Evolutionary conservation across 2,888 invertebrate species (phyloP).

Genomic region (Callosobruchus maculatus): DNA sequence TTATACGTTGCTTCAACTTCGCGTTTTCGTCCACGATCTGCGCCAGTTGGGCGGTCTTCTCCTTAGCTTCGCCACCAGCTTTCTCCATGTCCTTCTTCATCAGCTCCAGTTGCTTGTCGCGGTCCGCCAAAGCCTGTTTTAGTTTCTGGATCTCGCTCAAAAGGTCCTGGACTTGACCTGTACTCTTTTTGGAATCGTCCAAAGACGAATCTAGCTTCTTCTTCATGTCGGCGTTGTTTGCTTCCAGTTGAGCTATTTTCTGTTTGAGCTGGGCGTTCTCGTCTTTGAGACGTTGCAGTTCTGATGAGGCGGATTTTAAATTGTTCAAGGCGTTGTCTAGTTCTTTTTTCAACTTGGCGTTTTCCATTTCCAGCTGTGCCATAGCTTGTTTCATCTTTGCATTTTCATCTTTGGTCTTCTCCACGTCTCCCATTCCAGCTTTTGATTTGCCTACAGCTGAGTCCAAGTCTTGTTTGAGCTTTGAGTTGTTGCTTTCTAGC

Average conservation of each 20-base stretch:
- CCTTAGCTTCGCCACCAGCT: not conserved
- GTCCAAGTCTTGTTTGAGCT: slow-evolving; percentile 25
- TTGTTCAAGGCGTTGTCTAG: slow-evolving; percentile 12
- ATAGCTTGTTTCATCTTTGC: slow-evolving; percentile 19
- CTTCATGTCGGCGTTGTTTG: slow-evolving; percentile 15
- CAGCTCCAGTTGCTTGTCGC: slow-evolving; percentile 7
- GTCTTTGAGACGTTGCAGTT: slow-evolving; percentile 15
- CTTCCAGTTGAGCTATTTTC: slow-evolving; percentile 20
- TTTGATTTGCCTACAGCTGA: slow-evolving; percentile 15
- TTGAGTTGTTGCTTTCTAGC: slow-evolving; percentile 17
- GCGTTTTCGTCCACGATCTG: slow-evolving; percentile 7
- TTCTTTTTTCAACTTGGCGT: slow-evolving; percentile 20
- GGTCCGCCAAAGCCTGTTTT: slow-evolving; percentile 7
- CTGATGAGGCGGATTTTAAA: slow-evolving; percentile 5
- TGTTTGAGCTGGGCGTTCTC: slow-evolving; percentile 21
- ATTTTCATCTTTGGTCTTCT: slow-evolving; percentile 21
- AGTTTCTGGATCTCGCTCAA: slow-evolving; percentile 7
- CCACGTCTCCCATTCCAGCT: slow-evolving; percentile 10
- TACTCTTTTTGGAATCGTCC: slow-evolving; percentile 7
- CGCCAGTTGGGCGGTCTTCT: not conserved
- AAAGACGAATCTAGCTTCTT: slow-evolving; percentile 7
- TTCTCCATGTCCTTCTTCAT: slow-evolving; percentile 10
- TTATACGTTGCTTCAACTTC: slow-evolving; percentile 10
- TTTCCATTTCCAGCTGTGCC: slow-evolving; percentile 22
- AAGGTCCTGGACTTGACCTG: not conserved